Base-by-base conservation (phyloP, 1,140 invertebrate species). In the Neodiprion fabricii region DNA sequence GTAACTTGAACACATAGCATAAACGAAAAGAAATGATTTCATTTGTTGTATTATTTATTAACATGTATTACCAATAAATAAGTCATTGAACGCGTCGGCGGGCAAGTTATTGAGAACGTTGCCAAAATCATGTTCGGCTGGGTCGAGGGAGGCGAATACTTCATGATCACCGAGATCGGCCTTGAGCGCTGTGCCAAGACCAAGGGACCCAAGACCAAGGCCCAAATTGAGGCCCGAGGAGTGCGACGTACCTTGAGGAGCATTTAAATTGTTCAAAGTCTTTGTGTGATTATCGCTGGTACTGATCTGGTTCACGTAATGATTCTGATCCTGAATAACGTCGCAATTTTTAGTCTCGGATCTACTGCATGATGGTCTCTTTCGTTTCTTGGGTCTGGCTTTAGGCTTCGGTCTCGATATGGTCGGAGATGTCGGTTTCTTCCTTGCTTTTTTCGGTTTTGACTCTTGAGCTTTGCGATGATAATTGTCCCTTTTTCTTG, bases 51-150 rank as follows among this genome's bases (percentile, higher is more conserved):
- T 47, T 17, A 72, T n/a, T 73, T 81, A 85, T 83, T 83, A 77
- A 77, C 86, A 82, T 67, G 77, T 75, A 78, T 88, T 90, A 94
- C 93, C 92, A 80, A 91, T 92, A 87, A 97, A 97, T 74, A 97
- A 91, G 84, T 97, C 96, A 84, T 94, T 96, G 85, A 98, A 97
- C 81, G 96, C 96, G 89, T 97, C 96, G 78, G 96, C 94, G 73
- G 96, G 95, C 81, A 97, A 93, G 83, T 96, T 95, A 86, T 95
- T 96, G 69, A 97, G 91, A 49, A 97, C 95, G 82, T 95, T 96
- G 71, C 94, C 95, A 83, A 98, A 93, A 82, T 97, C 94, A 77
- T 96, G 95, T 85, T 97, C 96, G 80, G 97, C 95, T 17, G 91
- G 84, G 81, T 93, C 92, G 61, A 92, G 79, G 8, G 88, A 88